Percentiles rank a stretch among this genome's conserved stretches.
Conservation (phyloP, 2,113 vertebrate species). For the Ciconia stormi region DNA sequence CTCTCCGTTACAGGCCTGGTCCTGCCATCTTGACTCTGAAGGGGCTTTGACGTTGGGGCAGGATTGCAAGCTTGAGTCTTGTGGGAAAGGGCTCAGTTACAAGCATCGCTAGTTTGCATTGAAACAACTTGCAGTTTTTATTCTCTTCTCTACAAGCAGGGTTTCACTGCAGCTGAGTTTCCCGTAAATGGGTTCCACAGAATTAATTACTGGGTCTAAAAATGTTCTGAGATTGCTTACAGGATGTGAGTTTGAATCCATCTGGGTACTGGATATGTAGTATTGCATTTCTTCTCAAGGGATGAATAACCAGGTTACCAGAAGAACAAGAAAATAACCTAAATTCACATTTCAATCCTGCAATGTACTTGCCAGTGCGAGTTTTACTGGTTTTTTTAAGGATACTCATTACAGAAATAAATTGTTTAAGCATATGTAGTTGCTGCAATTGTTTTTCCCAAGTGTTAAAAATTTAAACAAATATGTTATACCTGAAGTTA, state of each 20-base stretch:
- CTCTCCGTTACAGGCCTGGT: neutral
- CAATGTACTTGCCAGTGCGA: neutral
- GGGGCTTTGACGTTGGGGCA: neutral
- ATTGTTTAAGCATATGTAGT: neutral
- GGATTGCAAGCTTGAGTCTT: neutral
- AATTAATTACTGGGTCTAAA: neutral
- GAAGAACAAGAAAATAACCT: neutral
- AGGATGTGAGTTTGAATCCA: neutral
- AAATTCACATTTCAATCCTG: neutral
- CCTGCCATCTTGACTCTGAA: neutral
- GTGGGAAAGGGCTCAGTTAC: neutral
- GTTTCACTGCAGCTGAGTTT: slow-evolving; percentile 7
- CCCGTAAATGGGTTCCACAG: neutral
- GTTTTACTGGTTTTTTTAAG: neutral
- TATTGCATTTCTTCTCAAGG: neutral
- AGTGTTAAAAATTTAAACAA: neutral
- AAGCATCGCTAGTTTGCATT: neutral
- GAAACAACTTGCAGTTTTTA: neutral
- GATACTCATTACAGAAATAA: neutral
- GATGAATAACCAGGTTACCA: neutral
- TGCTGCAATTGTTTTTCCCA: neutral
- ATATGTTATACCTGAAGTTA: neutral
- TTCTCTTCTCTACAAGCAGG: neutral
- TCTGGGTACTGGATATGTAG: neutral
- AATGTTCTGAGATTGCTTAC: neutral